These are phyloP conservation scores for Zapornia atra DNA, from an alignment of 2,113 vertebrate species.

Conservation along the genomic window DNA sequence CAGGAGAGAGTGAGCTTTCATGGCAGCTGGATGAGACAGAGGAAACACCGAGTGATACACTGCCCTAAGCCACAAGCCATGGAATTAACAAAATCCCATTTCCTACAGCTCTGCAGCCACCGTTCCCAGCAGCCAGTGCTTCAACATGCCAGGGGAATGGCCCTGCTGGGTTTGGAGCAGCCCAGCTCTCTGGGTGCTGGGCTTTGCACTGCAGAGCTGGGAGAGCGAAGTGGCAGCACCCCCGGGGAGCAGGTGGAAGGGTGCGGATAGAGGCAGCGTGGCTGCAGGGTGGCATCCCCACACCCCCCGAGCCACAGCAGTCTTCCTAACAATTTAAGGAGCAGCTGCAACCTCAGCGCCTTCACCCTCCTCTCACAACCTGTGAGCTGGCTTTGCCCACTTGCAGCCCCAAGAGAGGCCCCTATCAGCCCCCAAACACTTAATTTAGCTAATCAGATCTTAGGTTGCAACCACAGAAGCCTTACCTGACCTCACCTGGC, in stretches of 20 bases:
- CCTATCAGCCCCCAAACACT: too few relatives aligned
- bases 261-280: accelerated
- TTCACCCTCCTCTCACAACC: not conserved
- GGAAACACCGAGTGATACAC: not conserved
- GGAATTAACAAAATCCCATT: not conserved
- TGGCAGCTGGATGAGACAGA: accelerated
- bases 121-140: not conserved
- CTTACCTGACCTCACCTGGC: not conserved
- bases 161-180: too few relatives aligned
- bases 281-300: not conserved
- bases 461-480: not conserved
- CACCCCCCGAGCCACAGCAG: too few relatives aligned
- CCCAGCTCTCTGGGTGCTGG: accelerated
- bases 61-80: not conserved
- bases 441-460: not conserved
- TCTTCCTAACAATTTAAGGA: not conserved
- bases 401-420: not conserved
- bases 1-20: not conserved
- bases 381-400: not conserved
- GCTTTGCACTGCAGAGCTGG: accelerated
- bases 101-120: not conserved
- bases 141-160: accelerated
- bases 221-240: accelerated
- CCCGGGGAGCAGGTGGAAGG: accelerated
- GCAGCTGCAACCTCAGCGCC: accelerated